These are phyloP conservation scores for Nomia melanderi DNA, from an alignment of 1,140 invertebrate species.

Conservation along the genomic window DNA sequence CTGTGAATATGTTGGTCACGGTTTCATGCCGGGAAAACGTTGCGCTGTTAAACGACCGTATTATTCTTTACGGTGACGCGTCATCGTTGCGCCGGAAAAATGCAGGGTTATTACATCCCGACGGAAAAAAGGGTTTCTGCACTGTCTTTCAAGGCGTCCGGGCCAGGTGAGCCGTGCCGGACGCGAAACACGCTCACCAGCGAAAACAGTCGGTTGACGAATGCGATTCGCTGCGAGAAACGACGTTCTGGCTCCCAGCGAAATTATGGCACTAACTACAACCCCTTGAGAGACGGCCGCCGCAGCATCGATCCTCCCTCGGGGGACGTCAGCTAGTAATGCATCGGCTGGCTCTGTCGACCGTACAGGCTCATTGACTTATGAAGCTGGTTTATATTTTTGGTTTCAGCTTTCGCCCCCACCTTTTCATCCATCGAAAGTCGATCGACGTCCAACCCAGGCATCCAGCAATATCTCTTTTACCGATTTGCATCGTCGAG, in stretches of 20 bases:
- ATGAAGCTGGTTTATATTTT: conserved; percentile 22
- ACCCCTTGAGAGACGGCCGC: conserved; percentile 25
- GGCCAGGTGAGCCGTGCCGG: conserved; percentile 30
- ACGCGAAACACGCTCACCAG: conserved; percentile 54
- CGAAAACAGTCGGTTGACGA: conserved; percentile 60
- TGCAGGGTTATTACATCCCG: conserved; percentile 64
- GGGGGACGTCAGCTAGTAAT: conserved; percentile 1
- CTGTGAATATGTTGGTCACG: no score
- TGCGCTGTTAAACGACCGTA: no score
- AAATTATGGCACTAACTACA: conserved; percentile 63
- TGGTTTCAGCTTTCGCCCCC: background rate
- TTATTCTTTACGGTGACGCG: conserved; percentile 58
- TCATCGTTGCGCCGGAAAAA: conserved; percentile 53
- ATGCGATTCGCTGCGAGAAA: conserved; percentile 59
- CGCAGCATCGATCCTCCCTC: conserved; percentile 38
- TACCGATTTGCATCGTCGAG: no score
- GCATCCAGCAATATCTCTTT: background rate
- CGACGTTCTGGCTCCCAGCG: conserved; percentile 48
- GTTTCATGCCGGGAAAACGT: no score
- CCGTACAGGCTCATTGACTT: conserved; percentile 4
- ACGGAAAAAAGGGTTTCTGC: conserved; percentile 33
- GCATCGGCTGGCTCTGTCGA: conserved; percentile 18
- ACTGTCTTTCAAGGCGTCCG: conserved; percentile 30
- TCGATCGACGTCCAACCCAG: background rate
- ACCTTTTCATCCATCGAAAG: no score